Evolutionary conservation across 2,797 vertebrate genomes (phyloP).

Genomic region (Gymnoscopelus microlampas): DNA sequence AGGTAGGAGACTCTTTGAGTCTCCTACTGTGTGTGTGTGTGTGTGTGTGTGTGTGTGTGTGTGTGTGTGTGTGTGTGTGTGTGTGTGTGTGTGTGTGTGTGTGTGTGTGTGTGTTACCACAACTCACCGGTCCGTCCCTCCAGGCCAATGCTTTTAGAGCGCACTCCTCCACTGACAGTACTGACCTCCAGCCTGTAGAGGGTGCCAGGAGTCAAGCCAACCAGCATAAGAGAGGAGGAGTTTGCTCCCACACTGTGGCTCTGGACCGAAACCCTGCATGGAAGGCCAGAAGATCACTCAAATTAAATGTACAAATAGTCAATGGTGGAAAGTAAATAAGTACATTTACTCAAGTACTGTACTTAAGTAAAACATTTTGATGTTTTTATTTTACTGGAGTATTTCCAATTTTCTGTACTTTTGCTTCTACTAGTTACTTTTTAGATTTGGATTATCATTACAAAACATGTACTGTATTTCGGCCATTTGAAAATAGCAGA

Average conservation of each 20-base stretch:
- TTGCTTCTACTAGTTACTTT: too few relatives aligned
- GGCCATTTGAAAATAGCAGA: too few relatives aligned
- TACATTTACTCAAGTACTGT: too few relatives aligned
- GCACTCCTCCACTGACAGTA: constrained; percentile 85
- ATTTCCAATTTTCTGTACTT: too few relatives aligned
- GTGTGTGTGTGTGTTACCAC: not conserved
- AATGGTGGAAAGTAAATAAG: too few relatives aligned
- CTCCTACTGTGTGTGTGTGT: too few relatives aligned
- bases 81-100: constrained; percentile 6
- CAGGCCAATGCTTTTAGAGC: constrained; percentile 78
- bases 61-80: constrained; percentile 9
- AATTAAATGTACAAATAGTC: not conserved
- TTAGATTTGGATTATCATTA: not conserved
- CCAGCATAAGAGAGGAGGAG: constrained; percentile 81
- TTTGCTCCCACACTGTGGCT: constrained; percentile 84
- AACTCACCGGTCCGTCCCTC: constrained; percentile 87
- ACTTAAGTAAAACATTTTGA: too few relatives aligned
- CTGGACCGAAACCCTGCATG: constrained; percentile 83
- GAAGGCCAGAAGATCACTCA: not conserved
- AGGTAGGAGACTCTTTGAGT: too few relatives aligned
- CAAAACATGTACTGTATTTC: not conserved
- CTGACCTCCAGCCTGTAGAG: constrained; percentile 89
- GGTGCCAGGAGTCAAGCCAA: constrained; percentile 84
- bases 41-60: too few relatives aligned
- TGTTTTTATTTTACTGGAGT: too few relatives aligned